Evolutionary conservation across 2,797 vertebrate genomes (phyloP).

Genomic region (Manis crassicaudata): DNA sequence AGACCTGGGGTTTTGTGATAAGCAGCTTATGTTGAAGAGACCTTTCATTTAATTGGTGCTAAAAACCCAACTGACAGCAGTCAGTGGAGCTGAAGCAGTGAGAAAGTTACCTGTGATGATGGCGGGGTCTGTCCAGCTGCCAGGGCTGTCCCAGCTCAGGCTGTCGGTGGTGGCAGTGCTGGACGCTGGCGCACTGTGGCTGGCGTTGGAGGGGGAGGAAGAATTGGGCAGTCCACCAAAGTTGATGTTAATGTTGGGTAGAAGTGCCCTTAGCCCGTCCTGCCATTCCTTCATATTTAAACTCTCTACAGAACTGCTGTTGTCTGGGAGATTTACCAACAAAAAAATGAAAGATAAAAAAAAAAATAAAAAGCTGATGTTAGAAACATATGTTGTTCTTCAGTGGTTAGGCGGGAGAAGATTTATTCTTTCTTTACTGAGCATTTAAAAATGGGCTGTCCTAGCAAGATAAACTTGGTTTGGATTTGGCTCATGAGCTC

Average conservation of each 20-base stretch:
- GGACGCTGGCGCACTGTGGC: slow-evolving; percentile 94
- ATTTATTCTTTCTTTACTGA: slow-evolving; percentile 83
- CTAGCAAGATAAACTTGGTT: slow-evolving; percentile 78
- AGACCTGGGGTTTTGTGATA: slow-evolving; percentile 72
- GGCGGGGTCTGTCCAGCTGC: slow-evolving; percentile 99
- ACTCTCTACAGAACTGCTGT: slow-evolving; percentile 98
- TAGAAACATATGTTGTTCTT: slow-evolving; percentile 89
- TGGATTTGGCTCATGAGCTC: slow-evolving; percentile 65
- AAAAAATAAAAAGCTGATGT: slow-evolving; percentile 91
- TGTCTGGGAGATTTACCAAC: slow-evolving; percentile 94
- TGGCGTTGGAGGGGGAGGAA: slow-evolving; percentile 97
- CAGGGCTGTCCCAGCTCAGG: slow-evolving; percentile 97
- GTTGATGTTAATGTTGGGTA: slow-evolving; percentile 99
- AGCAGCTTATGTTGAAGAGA: slow-evolving; percentile 82
- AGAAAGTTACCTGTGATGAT: slow-evolving; percentile 97
- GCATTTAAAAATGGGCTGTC: slow-evolving; percentile 81
- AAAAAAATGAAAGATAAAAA: slow-evolving; percentile 91
- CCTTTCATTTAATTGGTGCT: slow-evolving; percentile 80
- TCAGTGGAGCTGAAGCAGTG: slow-evolving; percentile 85
- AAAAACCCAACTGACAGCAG: slow-evolving; percentile 80
- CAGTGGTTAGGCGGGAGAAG: slow-evolving; percentile 83
- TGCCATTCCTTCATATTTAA: slow-evolving; percentile 99
- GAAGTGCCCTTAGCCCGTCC: slow-evolving; percentile 97
- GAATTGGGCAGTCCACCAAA: slow-evolving; percentile 99
- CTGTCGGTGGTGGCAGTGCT: slow-evolving; percentile 95